These are phyloP conservation scores for Aphodius granarius DNA, from an alignment of 2,888 invertebrate species.

Conservation along the genomic window DNA sequence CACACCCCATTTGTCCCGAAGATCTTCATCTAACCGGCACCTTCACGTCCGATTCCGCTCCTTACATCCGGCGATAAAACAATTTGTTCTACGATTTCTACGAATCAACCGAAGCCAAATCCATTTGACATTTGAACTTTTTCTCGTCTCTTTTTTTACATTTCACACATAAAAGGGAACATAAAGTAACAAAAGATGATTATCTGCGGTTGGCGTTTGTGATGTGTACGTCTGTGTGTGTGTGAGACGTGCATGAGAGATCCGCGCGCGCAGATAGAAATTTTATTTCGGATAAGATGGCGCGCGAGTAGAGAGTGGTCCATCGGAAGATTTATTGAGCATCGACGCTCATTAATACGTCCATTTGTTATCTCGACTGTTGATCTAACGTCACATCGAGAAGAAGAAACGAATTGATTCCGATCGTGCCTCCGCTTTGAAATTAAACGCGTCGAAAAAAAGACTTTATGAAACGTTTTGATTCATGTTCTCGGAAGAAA, in stretches of 20 bases:
- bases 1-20: neutral
- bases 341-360: slow-evolving; percentile 13
- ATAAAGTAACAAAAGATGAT: neutral
- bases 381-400: neutral
- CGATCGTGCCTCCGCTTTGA: neutral
- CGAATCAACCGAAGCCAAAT: neutral
- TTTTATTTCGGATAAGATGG: slow-evolving; percentile 3
- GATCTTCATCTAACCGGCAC: neutral
- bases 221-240: neutral
- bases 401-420: slow-evolving; percentile 6
- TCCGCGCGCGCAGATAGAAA: neutral
- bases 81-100: neutral
- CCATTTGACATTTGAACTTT: neutral
- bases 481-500: neutral
- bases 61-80: neutral
- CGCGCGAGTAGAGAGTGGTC: neutral
- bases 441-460: neutral
- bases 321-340: slow-evolving; percentile 9
- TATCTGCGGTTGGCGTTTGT: neutral
- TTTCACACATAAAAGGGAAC: neutral
- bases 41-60: neutral
- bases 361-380: slow-evolving; percentile 5
- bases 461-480: neutral
- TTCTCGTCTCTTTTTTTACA: neutral
- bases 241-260: neutral